Percentiles rank a stretch among this genome's conserved stretches.
Evolutionary conservation across 2,888 invertebrate genomes (phyloP).

Genomic region (Marronus borbonicus): DNA sequence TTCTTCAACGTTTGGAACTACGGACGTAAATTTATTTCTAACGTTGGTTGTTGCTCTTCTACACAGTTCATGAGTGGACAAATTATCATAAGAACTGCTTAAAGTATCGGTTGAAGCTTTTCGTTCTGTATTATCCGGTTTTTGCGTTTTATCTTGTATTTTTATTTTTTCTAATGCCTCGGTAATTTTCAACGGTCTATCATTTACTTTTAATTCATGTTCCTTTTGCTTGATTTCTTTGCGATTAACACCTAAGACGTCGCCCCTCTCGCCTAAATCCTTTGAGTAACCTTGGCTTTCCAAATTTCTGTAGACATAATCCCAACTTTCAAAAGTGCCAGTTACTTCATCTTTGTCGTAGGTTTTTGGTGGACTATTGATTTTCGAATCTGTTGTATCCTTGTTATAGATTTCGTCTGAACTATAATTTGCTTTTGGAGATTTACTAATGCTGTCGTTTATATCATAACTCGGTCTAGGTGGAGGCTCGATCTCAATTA

Average conservation of each 20-base stretch:
- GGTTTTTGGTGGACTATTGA: conserved; percentile 51
- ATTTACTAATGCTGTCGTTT: conserved; percentile 59
- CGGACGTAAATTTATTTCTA: conserved; percentile 5
- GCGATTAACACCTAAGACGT: conserved; percentile 74
- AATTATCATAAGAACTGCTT: conserved; percentile 68
- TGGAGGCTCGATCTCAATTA: conserved; percentile 78
- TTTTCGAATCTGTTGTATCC: conserved; percentile 18
- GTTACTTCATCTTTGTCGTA: conserved; percentile 74
- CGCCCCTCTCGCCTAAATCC: conserved; percentile 78
- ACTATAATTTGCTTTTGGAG: conserved; percentile 28
- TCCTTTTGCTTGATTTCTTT: conserved; percentile 36
- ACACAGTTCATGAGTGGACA: conserved; percentile 54
- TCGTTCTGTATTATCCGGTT: conserved; percentile 72
- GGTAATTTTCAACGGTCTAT: conserved; percentile 52
- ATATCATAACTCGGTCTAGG: conserved; percentile 60
- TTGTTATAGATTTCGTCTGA: conserved; percentile 38
- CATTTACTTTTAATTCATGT: conserved; percentile 39
- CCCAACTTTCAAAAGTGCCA: conserved; percentile 84
- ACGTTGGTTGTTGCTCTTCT: conserved; percentile 28
- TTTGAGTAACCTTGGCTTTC: conserved; percentile 81
- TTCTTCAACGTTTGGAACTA: conserved; percentile 58
- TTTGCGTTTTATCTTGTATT: conserved; percentile 74
- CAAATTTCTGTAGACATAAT: conserved; percentile 84
- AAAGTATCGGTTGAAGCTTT: conserved; percentile 58
- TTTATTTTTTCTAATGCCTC: conserved; percentile 68